These are phyloP conservation scores for Blomia tropicalis DNA, from an alignment of 2,888 invertebrate species.

Conservation along the genomic window DNA sequence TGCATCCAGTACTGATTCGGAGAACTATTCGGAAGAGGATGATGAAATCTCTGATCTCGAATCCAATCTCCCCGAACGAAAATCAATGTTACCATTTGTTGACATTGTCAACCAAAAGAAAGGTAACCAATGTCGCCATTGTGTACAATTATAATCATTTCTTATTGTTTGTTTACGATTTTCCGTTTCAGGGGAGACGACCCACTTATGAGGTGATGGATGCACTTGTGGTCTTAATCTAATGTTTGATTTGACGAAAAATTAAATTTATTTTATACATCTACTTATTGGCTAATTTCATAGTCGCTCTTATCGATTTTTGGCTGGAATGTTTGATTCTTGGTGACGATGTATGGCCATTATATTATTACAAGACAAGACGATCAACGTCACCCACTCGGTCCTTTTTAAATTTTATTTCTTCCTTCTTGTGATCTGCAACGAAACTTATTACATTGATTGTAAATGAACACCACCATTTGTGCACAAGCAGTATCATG, in stretches of 20 bases:
- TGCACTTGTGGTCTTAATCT: no score
- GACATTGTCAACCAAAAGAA: not conserved
- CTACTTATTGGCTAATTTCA: not conserved
- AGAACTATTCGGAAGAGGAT: constrained; percentile 2
- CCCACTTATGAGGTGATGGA: constrained; percentile 19
- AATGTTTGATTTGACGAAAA: not conserved
- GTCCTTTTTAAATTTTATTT: no score
- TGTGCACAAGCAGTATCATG: no score
- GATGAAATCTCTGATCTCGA: constrained; percentile 9
- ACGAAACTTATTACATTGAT: not conserved
- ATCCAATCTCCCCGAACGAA: not conserved
- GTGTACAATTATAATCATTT: not conserved
- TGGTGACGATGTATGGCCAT: no score
- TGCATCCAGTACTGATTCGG: not conserved
- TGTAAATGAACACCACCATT: no score
- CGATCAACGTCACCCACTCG: no score
- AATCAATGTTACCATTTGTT: not conserved
- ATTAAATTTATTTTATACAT: not conserved
- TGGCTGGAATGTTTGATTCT: no score
- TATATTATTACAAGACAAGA: no score
- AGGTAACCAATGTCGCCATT: not conserved
- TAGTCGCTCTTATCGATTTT: not conserved
- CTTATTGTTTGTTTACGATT: not conserved
- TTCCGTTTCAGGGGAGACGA: constrained; percentile 13
- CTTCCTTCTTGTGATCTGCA: not conserved